Evolutionary conservation across 1,140 invertebrate genomes (phyloP).

Genomic region (Drosophila seguyi): DNA sequence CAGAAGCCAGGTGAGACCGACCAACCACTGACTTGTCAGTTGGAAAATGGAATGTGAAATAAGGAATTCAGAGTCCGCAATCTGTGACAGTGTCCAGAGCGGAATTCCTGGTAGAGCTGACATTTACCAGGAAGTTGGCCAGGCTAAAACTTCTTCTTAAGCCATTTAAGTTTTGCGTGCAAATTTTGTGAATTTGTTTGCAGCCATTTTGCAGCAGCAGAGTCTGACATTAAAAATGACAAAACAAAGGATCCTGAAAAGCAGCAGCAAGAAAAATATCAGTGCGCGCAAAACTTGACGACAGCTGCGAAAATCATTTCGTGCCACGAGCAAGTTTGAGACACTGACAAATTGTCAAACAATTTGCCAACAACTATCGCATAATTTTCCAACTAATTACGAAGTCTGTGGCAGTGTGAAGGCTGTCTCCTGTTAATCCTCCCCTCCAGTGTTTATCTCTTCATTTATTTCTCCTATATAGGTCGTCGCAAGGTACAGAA

Average conservation of each 20-base stretch:
- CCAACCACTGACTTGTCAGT: constrained; percentile 26
- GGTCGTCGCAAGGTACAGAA: constrained; percentile 74
- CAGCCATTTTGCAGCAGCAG: constrained; percentile 43
- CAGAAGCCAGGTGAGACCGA: constrained; percentile 69
- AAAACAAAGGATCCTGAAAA: constrained; percentile 28
- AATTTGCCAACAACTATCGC: constrained; percentile 41
- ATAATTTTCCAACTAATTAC: constrained; percentile 47
- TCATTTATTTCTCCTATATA: constrained; percentile 7
- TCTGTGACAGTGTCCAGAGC: constrained; percentile 1
- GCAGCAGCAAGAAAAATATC: background rate
- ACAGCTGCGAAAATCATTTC: constrained; percentile 15
- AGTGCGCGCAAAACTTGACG: background rate
- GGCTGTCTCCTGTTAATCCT: constrained; percentile 14
- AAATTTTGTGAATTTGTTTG: constrained; percentile 36
- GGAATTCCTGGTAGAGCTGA: constrained; percentile 12
- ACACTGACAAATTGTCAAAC: constrained; percentile 48
- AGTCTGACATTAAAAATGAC: constrained; percentile 30
- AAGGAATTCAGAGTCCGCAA: background rate
- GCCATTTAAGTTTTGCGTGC: constrained; percentile 33
- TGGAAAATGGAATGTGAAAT: constrained; percentile 27
- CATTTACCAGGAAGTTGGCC: constrained; percentile 9
- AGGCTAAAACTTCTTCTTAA: constrained; percentile 16
- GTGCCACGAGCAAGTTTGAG: constrained; percentile 33
- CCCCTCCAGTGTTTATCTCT: constrained; percentile 1
- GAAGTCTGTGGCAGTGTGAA: constrained; percentile 18